Evolutionary conservation across 1,140 invertebrate genomes (phyloP).

Genomic region (Atta colombica): DNA sequence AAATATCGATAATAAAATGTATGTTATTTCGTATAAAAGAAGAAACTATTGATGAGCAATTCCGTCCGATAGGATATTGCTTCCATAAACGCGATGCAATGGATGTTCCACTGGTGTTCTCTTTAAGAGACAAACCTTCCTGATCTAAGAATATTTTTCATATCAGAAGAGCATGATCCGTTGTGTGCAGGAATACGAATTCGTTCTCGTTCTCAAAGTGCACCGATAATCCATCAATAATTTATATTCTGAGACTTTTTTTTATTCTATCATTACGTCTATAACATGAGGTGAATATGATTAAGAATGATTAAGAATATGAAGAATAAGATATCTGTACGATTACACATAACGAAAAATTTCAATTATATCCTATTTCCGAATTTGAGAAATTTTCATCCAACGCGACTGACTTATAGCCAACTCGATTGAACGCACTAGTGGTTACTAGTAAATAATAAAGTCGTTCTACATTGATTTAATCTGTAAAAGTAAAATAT

Average conservation of each 20-base stretch:
- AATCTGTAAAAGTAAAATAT: too few relatives aligned
- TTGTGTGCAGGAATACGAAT: conserved; percentile 17
- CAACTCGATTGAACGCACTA: too few relatives aligned
- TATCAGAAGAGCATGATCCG: conserved; percentile 33
- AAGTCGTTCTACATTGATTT: too few relatives aligned
- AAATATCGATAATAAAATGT: conserved; percentile 31
- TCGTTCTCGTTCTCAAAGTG: conserved; percentile 1
- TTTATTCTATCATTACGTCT: conserved; percentile 21
- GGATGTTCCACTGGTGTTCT: conserved; percentile 1
- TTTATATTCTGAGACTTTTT: conserved; percentile 15
- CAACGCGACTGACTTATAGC: neutral
- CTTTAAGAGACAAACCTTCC: neutral
- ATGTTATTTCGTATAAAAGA: conserved; percentile 1
- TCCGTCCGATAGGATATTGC: neutral
- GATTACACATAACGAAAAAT: neutral
- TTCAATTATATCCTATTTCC: neutral
- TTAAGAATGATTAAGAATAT: conserved; percentile 16
- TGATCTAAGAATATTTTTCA: conserved; percentile 27
- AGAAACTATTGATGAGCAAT: neutral
- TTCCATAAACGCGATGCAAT: conserved; percentile 52
- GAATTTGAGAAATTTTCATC: neutral
- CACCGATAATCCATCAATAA: neutral
- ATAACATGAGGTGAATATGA: conserved; percentile 33
- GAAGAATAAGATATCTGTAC: neutral
- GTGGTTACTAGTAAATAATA: too few relatives aligned